Percentiles rank a stretch among this genome's conserved stretches.
These are phyloP conservation scores for Epizoanthus ramosus DNA, from an alignment of 92 coral and sea anemone species.

Conservation along the genomic window DNA sequence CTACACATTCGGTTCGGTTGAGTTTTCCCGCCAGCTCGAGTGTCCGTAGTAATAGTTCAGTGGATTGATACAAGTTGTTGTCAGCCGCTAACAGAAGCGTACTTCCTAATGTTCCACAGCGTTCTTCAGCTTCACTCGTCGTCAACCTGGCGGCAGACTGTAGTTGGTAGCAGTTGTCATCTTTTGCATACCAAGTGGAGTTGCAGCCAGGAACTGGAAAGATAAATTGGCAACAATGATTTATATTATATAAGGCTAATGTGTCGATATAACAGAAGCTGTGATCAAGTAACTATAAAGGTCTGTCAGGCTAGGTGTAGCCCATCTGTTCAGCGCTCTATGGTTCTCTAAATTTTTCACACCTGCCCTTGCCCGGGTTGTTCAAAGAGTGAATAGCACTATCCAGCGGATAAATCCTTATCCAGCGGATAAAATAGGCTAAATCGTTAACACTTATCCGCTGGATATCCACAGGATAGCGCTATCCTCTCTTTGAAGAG, in stretches of 20 bases:
- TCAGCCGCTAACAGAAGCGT: background rate
- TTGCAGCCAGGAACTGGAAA: slow-evolving; percentile 63
- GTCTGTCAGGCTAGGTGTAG: too few relatives aligned
- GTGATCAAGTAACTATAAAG: background rate
- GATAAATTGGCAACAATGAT: background rate
- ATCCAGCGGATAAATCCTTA: too few relatives aligned
- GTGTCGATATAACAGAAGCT: background rate
- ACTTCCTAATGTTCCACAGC: slow-evolving; percentile 37
- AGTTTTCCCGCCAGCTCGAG: background rate
- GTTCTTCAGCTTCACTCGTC: slow-evolving; percentile 9
- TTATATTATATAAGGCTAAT: too few relatives aligned
- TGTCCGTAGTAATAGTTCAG: background rate
- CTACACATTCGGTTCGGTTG: background rate
- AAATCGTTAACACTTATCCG: too few relatives aligned
- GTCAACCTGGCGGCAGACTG: slow-evolving; percentile 28
- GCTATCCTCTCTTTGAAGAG: too few relatives aligned
- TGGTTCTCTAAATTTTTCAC: background rate
- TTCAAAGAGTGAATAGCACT: too few relatives aligned
- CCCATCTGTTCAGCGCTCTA: background rate
- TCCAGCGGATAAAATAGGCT: too few relatives aligned
- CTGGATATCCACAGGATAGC: too few relatives aligned
- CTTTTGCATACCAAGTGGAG: slow-evolving; percentile 60
- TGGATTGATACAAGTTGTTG: slow-evolving; percentile 5
- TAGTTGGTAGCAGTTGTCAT: slow-evolving; percentile 54
- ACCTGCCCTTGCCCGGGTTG: too few relatives aligned